Conservation (phyloP, 1,140 invertebrate genomes). For the Zaprionus camerounensis region DNA sequence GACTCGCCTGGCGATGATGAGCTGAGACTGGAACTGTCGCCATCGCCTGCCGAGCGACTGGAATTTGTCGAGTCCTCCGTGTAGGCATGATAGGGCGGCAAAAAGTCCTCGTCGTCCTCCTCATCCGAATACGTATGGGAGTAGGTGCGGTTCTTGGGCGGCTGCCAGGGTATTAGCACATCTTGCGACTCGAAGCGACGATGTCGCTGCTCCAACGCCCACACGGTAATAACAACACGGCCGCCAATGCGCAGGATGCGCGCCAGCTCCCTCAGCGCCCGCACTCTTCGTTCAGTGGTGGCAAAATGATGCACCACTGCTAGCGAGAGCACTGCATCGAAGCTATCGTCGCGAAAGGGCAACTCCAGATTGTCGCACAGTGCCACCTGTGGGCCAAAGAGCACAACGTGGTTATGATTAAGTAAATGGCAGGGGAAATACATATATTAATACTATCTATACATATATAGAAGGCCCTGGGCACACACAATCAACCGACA, state of each 20-base stretch:
- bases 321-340: conserved; percentile 97
- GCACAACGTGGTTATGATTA: conserved; percentile 15
- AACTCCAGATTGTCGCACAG: conserved; percentile 95
- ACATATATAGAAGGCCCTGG: conserved; percentile 77
- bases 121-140: conserved; percentile 73
- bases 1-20: conserved; percentile 96
- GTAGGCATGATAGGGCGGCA: conserved; percentile 88
- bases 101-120: conserved; percentile 80
- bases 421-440: conserved; percentile 87
- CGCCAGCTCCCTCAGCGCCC: conserved; percentile 94
- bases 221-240: conserved; percentile 96
- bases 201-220: conserved; percentile 98
- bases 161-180: conserved; percentile 97
- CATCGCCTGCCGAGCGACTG: conserved; percentile 84
- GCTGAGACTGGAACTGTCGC: conserved; percentile 90
- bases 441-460: conserved; percentile 84
- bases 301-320: conserved; percentile 98
- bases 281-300: conserved; percentile 94
- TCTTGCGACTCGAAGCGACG: conserved; percentile 91
- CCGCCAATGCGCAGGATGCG: conserved; percentile 95
- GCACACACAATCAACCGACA: conserved; percentile 86
- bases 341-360: conserved; percentile 95
- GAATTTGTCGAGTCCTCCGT: conserved; percentile 86
- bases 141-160: conserved; percentile 86
- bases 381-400: conserved; percentile 87